A percentile compares a stretch with the other conserved stretches of the same genome.
phyloP scores from a whole-genome alignment of 2,888 invertebrate species.

The Caenorhabditis becei region DNA sequence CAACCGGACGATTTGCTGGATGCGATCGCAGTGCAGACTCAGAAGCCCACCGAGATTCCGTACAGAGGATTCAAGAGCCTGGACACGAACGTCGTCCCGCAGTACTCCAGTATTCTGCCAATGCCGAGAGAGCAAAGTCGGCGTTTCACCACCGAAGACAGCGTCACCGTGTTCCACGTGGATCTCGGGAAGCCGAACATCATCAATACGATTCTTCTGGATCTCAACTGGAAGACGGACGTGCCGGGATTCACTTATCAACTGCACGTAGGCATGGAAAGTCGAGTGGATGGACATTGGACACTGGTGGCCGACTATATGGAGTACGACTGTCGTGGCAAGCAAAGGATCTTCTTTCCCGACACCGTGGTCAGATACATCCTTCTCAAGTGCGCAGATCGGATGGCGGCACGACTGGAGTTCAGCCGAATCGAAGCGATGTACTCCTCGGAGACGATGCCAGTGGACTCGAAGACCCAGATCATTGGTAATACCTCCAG shows the following conservation, averaged over 20 bases:
- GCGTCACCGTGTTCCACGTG: slow-evolving; percentile 65
- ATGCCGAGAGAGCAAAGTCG: slow-evolving; percentile 23
- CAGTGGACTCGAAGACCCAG: slow-evolving; percentile 86
- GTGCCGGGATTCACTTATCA: slow-evolving; percentile 93
- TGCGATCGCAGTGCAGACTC: slow-evolving; percentile 82
- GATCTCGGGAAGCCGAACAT: slow-evolving; percentile 86
- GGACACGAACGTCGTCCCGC: slow-evolving; percentile 33
- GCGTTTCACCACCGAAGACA: slow-evolving; percentile 84
- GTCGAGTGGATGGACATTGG: slow-evolving; percentile 86
- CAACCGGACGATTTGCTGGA: slow-evolving; percentile 87
- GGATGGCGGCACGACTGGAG: slow-evolving; percentile 91
- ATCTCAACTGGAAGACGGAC: slow-evolving; percentile 89
- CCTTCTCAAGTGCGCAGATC: slow-evolving; percentile 89
- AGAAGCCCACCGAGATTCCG: slow-evolving; percentile 85
- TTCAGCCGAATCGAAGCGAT: slow-evolving; percentile 95
- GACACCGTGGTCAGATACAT: slow-evolving; percentile 89
- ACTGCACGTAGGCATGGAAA: slow-evolving; percentile 46
- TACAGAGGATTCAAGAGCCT: slow-evolving; percentile 39
- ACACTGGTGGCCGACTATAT: slow-evolving; percentile 94
- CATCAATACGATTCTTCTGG: slow-evolving; percentile 93
- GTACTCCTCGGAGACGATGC: slow-evolving; percentile 86
- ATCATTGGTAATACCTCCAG: slow-evolving; percentile 84
- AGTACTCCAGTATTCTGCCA: slow-evolving; percentile 25
- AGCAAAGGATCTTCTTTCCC: slow-evolving; percentile 95
- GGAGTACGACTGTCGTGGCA: slow-evolving; percentile 93